A percentile compares a stretch with the other conserved stretches of the same genome.
These are phyloP conservation scores for Chiropotes sagulatus DNA, from an alignment of 2,797 vertebrate genomes.

Conservation along the genomic window DNA sequence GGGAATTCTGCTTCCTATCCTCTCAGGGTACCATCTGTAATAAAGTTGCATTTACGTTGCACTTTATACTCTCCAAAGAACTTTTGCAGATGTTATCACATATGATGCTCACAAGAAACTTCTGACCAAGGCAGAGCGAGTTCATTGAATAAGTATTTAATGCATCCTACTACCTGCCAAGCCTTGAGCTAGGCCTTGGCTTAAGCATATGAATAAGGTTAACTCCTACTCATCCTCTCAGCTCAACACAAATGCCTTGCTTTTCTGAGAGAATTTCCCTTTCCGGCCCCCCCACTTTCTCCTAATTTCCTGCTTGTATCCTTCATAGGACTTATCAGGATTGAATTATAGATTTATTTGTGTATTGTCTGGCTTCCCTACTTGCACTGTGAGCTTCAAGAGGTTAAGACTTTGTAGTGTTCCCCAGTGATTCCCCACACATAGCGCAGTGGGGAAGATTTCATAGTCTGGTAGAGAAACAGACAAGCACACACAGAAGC, in stretches of 20 bases:
- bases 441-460: neutral
- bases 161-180: neutral
- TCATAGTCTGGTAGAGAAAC: conserved; percentile 34
- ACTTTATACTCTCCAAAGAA: conserved; percentile 25
- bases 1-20: conserved; percentile 35
- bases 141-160: conserved; percentile 18
- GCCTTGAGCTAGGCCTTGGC: neutral
- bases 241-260: neutral
- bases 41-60: neutral
- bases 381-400: conserved; percentile 22
- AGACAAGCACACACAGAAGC: conserved; percentile 2
- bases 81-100: conserved; percentile 48
- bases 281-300: neutral
- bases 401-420: conserved; percentile 25
- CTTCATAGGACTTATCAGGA: neutral
- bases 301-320: neutral
- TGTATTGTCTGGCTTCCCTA: conserved; percentile 33
- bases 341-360: conserved; percentile 35
- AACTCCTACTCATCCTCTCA: conserved; percentile 1
- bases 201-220: conserved; percentile 8
- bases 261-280: neutral
- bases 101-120: neutral
- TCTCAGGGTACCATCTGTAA: conserved; percentile 22
- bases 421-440: neutral
- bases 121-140: neutral